phyloP scores from a whole-genome alignment of 2,113 vertebrate species.

The Spilogale gracilis region DNA sequence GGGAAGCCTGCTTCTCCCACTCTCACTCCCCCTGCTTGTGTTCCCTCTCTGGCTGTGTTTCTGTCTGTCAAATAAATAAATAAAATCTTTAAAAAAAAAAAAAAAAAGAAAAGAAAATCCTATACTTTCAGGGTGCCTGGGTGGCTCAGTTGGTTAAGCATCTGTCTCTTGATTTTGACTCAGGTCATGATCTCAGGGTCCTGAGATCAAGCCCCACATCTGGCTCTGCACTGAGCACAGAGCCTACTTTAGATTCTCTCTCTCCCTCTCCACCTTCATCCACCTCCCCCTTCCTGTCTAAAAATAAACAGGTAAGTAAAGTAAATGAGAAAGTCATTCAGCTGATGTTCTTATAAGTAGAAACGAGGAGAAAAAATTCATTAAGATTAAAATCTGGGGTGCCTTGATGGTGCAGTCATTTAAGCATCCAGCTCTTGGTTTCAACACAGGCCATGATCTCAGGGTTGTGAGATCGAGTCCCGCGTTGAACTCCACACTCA shows the following conservation, averaged over 20 bases:
- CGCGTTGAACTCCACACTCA: fast-evolving
- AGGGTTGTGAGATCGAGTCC: background rate
- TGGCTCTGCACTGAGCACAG: background rate
- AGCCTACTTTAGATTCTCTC: background rate
- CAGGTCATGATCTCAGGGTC: background rate
- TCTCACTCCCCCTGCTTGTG: no score
- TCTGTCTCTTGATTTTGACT: background rate
- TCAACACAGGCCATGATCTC: background rate
- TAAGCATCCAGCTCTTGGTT: background rate
- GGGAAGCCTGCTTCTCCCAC: no score
- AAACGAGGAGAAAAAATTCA: background rate
- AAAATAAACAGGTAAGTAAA: background rate
- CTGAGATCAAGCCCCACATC: background rate
- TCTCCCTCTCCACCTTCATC: background rate
- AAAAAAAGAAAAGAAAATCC: background rate
- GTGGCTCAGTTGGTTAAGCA: background rate
- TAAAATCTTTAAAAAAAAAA: background rate
- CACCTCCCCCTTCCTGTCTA: background rate
- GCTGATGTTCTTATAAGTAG: background rate
- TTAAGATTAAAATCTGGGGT: background rate
- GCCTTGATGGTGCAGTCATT: background rate
- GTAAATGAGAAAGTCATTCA: background rate
- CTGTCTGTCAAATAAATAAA: no score
- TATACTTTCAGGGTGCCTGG: background rate
- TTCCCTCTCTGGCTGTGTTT: no score